Evolutionary conservation across 2,113 vertebrate genomes (phyloP).

Genomic region (Coreoperca whiteheadi): DNA sequence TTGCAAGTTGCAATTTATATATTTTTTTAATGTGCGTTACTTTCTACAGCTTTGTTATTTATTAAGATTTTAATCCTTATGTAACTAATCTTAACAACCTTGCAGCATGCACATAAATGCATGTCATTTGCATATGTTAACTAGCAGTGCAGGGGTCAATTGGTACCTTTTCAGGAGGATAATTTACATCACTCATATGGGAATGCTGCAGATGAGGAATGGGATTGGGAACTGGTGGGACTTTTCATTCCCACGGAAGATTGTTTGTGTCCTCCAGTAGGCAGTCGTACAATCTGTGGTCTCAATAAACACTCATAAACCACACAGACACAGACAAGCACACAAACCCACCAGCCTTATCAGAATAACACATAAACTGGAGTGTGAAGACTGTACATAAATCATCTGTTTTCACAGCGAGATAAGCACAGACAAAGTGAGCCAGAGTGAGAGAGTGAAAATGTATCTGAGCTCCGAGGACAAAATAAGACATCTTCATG

Average conservation of each 20-base stretch:
- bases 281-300: slow-evolving; percentile 67
- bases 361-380: slow-evolving; percentile 65
- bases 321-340: slow-evolving; percentile 44
- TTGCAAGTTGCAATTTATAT: neutral
- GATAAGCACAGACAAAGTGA: slow-evolving; percentile 66
- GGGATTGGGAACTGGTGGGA: slow-evolving; percentile 79
- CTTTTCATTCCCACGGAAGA: slow-evolving; percentile 80
- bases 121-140: slow-evolving; percentile 8
- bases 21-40: no score
- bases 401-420: slow-evolving; percentile 74
- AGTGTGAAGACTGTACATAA: slow-evolving; percentile 74
- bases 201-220: slow-evolving; percentile 77
- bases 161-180: slow-evolving; percentile 27
- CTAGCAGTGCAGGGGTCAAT: slow-evolving; percentile 1
- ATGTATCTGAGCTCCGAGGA: slow-evolving; percentile 7
- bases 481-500: slow-evolving; percentile 48
- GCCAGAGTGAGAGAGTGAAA: slow-evolving; percentile 10
- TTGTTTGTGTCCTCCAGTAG: slow-evolving; percentile 69
- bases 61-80: neutral
- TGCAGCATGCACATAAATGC: neutral
- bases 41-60: neutral
- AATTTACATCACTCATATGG: slow-evolving; percentile 64
- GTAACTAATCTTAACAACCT: neutral
- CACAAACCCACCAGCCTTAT: slow-evolving; percentile 66
- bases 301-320: slow-evolving; percentile 83